Conservation (phyloP, 2,113 vertebrate species). For the Anthoscopus minutus region DNA sequence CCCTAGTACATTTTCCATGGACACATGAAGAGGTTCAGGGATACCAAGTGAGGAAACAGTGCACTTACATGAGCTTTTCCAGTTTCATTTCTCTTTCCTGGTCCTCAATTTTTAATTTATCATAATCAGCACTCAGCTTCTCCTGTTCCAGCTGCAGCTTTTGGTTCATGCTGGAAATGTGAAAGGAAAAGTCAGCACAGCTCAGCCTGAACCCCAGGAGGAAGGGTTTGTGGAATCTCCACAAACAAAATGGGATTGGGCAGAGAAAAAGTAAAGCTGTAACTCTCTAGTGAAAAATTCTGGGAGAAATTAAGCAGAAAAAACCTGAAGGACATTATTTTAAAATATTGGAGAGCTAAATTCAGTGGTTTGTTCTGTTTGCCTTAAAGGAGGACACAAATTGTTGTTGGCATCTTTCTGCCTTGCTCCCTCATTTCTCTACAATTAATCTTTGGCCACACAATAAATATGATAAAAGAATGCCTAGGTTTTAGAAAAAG, state of each 20-base stretch:
- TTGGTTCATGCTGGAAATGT: constrained; percentile 79
- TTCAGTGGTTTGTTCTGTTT: background rate
- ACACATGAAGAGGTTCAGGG: background rate
- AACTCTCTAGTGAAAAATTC: background rate
- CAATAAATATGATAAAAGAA: background rate
- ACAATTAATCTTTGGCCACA: background rate
- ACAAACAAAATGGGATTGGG: background rate
- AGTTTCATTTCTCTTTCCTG: constrained; percentile 85
- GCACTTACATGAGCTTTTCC: constrained; percentile 82
- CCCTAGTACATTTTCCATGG: background rate
- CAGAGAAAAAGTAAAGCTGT: background rate
- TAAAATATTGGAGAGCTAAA: background rate
- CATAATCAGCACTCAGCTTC: constrained; percentile 85
- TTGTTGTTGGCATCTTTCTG: background rate
- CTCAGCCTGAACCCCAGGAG: background rate
- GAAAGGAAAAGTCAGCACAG: background rate
- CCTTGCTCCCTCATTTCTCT: background rate
- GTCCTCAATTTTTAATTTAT: constrained; percentile 86
- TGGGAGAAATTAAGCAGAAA: background rate
- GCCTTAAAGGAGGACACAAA: background rate
- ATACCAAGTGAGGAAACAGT: background rate
- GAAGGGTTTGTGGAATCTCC: background rate
- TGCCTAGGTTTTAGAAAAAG: background rate
- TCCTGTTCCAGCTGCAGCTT: constrained; percentile 88
- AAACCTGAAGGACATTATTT: background rate